phyloP scores from a whole-genome alignment of 2,797 vertebrate genomes.

The Thripadectes ignobilis region DNA sequence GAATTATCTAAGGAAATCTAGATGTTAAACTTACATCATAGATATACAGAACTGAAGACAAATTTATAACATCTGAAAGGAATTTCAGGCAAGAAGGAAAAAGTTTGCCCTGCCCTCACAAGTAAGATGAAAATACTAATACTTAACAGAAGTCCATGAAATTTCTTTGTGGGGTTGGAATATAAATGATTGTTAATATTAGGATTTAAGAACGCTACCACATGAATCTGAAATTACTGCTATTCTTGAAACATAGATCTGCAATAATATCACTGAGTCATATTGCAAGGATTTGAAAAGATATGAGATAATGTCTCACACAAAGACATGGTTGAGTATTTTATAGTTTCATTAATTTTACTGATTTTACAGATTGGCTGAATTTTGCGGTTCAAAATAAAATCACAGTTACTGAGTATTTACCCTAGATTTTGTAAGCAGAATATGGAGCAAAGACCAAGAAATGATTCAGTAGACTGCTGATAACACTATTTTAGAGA shows the following conservation, averaged over 20 bases:
- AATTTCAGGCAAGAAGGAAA: neutral
- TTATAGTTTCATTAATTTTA: neutral
- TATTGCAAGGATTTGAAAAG: neutral
- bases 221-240: neutral
- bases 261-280: neutral
- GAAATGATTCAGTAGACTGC: neutral
- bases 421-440: neutral
- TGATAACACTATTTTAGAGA: neutral
- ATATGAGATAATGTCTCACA: neutral
- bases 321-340: neutral
- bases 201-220: neutral
- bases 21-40: neutral
- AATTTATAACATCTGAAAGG: neutral
- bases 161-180: neutral
- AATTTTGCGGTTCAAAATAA: neutral
- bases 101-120: neutral
- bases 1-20: neutral
- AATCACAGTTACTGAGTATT: neutral
- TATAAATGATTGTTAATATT: neutral
- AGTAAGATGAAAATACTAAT: neutral
- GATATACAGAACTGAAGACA: neutral
- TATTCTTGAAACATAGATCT: neutral
- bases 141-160: neutral
- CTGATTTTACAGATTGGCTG: neutral
- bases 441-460: neutral